Percentiles rank a stretch among this genome's conserved stretches.
Evolutionary conservation across 2,888 invertebrate genomes (phyloP).

Genomic region (Zaprionus lineosus): DNA sequence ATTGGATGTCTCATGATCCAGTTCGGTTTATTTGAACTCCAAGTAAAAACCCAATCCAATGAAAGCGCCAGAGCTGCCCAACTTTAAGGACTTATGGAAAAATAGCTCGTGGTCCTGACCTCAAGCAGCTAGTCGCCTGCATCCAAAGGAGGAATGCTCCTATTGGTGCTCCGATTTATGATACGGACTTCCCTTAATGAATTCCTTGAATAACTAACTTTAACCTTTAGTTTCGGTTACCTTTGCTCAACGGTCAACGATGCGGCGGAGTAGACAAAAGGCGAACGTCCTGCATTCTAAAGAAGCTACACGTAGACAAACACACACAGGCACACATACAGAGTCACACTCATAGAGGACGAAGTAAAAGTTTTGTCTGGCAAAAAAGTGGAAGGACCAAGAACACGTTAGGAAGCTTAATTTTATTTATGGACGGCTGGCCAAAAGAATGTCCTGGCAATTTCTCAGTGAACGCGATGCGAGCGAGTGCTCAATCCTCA

Average conservation of each 20-base stretch:
- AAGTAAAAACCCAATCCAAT: too few species aligned
- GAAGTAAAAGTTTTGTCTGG: conserved; percentile 9
- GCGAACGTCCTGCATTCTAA: conserved; percentile 28
- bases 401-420: conserved; percentile 40
- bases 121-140: too few species aligned
- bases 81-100: too few species aligned
- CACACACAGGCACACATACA: background rate
- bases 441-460: conserved; percentile 68
- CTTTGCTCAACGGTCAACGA: background rate
- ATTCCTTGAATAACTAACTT: conserved; percentile 3
- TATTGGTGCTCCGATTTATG: conserved; percentile 7
- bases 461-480: conserved; percentile 52
- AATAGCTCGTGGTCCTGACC: too few species aligned
- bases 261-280: background rate
- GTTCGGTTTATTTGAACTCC: background rate
- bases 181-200: conserved; percentile 9
- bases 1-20: background rate
- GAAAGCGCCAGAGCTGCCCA: too few species aligned
- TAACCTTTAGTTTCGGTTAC: conserved; percentile 9
- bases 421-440: conserved; percentile 73
- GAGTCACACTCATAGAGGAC: background rate
- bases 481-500: background rate
- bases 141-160: too few species aligned
- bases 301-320: conserved; percentile 12
- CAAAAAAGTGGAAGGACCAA: conserved; percentile 7